Conservation (phyloP, 2,797 vertebrate species). For the Potorous gilbertii region DNA sequence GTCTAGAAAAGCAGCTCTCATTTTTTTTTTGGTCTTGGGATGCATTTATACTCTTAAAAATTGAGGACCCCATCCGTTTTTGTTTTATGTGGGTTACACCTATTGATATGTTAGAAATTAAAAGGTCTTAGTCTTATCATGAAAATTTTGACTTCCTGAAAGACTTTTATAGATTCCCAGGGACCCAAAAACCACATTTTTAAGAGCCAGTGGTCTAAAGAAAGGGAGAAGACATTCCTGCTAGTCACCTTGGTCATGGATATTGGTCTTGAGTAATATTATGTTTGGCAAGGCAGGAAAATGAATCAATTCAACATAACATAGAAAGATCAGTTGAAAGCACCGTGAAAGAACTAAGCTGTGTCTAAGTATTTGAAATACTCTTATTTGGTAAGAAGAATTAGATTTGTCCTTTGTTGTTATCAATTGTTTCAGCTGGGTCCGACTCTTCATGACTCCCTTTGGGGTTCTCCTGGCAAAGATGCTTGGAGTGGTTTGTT, state of each 20-base stretch:
- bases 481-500: too few relatives aligned
- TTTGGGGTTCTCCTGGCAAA: too few relatives aligned
- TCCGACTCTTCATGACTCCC: too few relatives aligned
- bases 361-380: too few relatives aligned
- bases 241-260: not conserved
- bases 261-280: not conserved
- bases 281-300: not conserved
- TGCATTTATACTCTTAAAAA: not conserved
- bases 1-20: not conserved
- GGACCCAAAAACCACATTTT: not conserved
- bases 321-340: not conserved
- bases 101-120: not conserved
- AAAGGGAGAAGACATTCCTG: not conserved
- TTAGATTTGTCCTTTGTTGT: too few relatives aligned
- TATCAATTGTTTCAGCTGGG: too few relatives aligned
- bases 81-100: not conserved
- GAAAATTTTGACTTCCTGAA: not conserved
- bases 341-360: not conserved
- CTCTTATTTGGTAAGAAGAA: too few relatives aligned
- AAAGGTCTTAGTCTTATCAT: not conserved
- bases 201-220: not conserved
- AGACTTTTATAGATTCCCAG: not conserved
- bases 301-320: not conserved
- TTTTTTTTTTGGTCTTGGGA: not conserved
- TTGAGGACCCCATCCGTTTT: not conserved